phyloP scores from a whole-genome alignment of 2,888 invertebrate species.

The Lepas anatifera region DNA sequence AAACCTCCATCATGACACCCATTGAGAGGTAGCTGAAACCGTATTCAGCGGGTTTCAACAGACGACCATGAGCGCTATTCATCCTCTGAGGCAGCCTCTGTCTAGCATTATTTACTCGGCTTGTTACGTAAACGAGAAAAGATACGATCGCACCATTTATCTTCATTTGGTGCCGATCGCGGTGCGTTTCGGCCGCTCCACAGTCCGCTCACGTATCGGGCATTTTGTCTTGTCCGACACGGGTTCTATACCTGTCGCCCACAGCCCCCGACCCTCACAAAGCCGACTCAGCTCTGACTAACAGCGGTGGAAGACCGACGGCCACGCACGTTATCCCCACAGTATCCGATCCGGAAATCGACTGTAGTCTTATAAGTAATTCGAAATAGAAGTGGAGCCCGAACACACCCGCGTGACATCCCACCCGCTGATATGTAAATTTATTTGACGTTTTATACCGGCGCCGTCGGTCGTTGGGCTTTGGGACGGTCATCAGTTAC shows the following conservation, averaged over 20 bases:
- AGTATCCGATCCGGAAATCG: neutral
- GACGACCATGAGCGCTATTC: neutral
- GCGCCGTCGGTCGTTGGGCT: neutral
- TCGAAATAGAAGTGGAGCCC: neutral
- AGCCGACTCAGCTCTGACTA: no score
- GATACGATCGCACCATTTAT: slow-evolving; percentile 6
- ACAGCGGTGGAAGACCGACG: neutral
- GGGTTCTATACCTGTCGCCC: neutral
- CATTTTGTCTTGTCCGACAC: neutral
- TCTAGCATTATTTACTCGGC: slow-evolving; percentile 8
- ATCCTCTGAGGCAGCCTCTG: slow-evolving; percentile 1
- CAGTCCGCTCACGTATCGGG: neutral
- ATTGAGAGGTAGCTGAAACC: neutral
- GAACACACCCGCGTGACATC: neutral
- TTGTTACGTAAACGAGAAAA: slow-evolving; percentile 12
- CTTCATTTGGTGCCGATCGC: slow-evolving; percentile 5
- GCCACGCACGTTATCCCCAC: neutral
- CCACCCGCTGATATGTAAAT: slow-evolving; percentile 12
- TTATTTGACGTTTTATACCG: slow-evolving; percentile 4
- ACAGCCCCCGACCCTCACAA: no score
- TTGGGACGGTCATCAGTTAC: slow-evolving; percentile 1
- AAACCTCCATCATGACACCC: slow-evolving; percentile 4
- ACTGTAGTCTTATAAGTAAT: neutral
- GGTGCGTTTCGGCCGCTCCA: neutral
- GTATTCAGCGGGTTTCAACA: slow-evolving; percentile 1